Conservation (phyloP, 2,797 vertebrate species). For the Rhinogobio ventralis region DNA sequence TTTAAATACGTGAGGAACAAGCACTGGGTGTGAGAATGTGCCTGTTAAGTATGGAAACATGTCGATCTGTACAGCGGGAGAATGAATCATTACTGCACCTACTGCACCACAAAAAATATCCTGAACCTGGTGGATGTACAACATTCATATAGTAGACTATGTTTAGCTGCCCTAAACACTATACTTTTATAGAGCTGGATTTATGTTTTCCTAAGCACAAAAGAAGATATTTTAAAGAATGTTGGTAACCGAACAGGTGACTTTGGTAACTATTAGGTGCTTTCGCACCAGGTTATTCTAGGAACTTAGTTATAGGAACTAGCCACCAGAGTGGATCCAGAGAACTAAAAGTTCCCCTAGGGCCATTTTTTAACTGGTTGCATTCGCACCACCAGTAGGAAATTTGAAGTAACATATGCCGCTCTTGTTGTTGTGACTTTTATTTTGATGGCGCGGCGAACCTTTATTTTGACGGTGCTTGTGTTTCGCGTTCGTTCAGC, state of each 20-base stretch:
- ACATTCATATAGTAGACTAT: not conserved
- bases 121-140: not conserved
- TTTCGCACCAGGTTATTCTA: too few relatives aligned
- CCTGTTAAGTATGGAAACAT: slow-evolving; percentile 5
- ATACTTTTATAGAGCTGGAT: not conserved
- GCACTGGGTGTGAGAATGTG: slow-evolving; percentile 3
- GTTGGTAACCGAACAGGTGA: not conserved
- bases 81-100: slow-evolving; percentile 23
- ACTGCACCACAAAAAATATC: slow-evolving; percentile 2
- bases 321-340: too few relatives aligned
- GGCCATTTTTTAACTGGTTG: too few relatives aligned
- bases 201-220: not conserved
- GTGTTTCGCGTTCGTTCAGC: too few relatives aligned
- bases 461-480: too few relatives aligned
- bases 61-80: not conserved
- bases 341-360: too few relatives aligned
- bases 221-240: not conserved
- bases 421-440: too few relatives aligned
- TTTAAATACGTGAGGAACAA: slow-evolving; percentile 19
- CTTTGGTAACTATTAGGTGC: not conserved
- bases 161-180: not conserved
- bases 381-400: too few relatives aligned
- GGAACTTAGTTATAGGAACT: too few relatives aligned
- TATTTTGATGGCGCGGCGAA: too few relatives aligned
- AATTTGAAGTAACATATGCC: too few relatives aligned